A percentile compares a stretch with the other conserved stretches of the same genome.
Conservation (phyloP, 2,888 invertebrate genomes). For the Cerastis rubricosa region DNA sequence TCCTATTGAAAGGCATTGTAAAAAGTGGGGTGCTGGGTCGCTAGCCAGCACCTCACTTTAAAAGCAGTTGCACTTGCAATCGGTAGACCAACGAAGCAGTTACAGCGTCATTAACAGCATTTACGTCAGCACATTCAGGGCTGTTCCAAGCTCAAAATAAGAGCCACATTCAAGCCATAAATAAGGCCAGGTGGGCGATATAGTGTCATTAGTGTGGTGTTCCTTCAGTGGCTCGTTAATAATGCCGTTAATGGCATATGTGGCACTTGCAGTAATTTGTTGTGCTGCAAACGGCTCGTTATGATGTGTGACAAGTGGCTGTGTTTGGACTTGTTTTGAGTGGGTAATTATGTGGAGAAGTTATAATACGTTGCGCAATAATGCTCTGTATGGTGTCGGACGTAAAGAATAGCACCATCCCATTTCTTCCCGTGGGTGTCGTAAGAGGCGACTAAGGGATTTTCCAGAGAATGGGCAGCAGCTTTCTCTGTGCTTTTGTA, state of each 20-base stretch:
- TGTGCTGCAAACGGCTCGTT: slow-evolving; percentile 19
- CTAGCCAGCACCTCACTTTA: not conserved
- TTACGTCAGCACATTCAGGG: not conserved
- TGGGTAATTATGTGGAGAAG: slow-evolving; percentile 2
- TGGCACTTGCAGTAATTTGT: slow-evolving; percentile 55
- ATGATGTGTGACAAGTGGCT: slow-evolving; percentile 27
- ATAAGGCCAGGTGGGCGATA: slow-evolving; percentile 57
- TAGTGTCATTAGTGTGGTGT: slow-evolving; percentile 58
- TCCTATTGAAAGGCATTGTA: not conserved
- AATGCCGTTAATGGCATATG: slow-evolving; percentile 43
- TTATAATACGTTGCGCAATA: no score
- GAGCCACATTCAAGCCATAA: slow-evolving; percentile 31
- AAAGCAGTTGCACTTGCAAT: not conserved
- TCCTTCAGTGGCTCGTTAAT: slow-evolving; percentile 39
- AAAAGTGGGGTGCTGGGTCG: no score
- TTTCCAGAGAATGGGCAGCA: no score
- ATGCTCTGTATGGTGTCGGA: no score
- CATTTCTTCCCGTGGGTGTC: no score
- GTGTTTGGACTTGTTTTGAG: not conserved
- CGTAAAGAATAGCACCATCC: no score
- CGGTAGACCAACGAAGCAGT: not conserved
- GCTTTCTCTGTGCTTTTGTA: no score
- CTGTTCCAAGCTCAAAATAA: slow-evolving; percentile 25
- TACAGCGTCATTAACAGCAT: not conserved
- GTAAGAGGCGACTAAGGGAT: no score